Percentiles rank a stretch among this genome's conserved stretches.
phyloP scores from a whole-genome alignment of 2,888 invertebrate species.

The Ceraclea dissimilis region DNA sequence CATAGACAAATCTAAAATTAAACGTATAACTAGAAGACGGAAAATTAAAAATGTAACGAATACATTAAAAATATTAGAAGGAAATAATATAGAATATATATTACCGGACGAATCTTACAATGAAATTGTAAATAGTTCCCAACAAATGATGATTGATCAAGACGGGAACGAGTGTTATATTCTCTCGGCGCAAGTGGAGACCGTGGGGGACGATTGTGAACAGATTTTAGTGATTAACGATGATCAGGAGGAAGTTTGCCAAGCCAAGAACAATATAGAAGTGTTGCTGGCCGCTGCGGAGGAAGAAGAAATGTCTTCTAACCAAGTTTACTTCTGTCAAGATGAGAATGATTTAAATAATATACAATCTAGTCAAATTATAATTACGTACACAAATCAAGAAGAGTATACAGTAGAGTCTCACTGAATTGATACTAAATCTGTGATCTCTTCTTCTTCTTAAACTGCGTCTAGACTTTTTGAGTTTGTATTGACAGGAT shows the following conservation, averaged over 20 bases:
- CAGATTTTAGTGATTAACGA: slow-evolving; percentile 19
- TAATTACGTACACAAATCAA: not conserved
- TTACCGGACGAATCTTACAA: not conserved
- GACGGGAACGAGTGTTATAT: slow-evolving; percentile 6
- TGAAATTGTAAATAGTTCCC: not conserved
- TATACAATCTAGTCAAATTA: slow-evolving; percentile 6
- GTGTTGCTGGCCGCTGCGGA: slow-evolving; percentile 22
- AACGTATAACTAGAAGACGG: slow-evolving; percentile 16
- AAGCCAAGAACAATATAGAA: slow-evolving; percentile 18
- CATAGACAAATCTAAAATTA: slow-evolving; percentile 18
- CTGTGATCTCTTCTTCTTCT: no score
- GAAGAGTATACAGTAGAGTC: not conserved
- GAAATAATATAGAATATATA: not conserved
- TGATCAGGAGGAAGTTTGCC: slow-evolving; percentile 3
- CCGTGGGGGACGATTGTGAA: slow-evolving; percentile 8
- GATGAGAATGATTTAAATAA: not conserved
- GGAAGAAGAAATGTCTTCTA: slow-evolving; percentile 4
- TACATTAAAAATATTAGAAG: not conserved
- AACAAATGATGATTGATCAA: not conserved
- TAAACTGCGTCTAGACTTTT: no score
- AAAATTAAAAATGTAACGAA: slow-evolving; percentile 8
- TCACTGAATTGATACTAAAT: no score
- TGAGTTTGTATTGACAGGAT: no score
- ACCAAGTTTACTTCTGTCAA: slow-evolving; percentile 11
- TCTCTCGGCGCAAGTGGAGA: not conserved